Evolutionary conservation across 2,888 invertebrate genomes (phyloP).

Genomic region (Platycheirus rosarum): DNA sequence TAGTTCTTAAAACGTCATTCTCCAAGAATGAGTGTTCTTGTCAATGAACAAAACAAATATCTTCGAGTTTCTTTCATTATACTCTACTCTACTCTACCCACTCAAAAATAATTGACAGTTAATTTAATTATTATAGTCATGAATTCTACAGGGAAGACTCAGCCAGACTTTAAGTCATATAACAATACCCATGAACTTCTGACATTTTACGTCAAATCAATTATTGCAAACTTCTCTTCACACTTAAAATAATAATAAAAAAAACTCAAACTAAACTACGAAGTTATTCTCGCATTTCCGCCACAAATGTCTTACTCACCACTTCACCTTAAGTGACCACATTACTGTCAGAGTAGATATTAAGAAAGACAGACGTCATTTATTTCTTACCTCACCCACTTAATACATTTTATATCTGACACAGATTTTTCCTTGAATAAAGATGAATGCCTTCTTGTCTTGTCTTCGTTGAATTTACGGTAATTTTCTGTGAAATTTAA

Average conservation of each 20-base stretch:
- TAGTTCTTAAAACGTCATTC: too few relatives aligned
- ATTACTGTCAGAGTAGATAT: conserved; percentile 22
- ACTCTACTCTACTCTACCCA: neutral
- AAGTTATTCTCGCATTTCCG: conserved; percentile 26
- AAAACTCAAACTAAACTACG: conserved; percentile 4
- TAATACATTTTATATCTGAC: conserved; percentile 27
- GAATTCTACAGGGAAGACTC: neutral
- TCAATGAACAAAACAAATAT: neutral
- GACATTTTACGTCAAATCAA: conserved; percentile 39
- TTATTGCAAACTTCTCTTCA: conserved; percentile 25
- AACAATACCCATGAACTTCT: conserved; percentile 21
- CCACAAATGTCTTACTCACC: conserved; percentile 42
- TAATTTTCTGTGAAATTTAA: conserved; percentile 25
- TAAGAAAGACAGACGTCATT: conserved; percentile 52
- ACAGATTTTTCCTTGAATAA: conserved; percentile 50
- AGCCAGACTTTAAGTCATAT: conserved; percentile 18
- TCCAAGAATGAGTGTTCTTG: neutral
- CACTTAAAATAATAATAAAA: neutral
- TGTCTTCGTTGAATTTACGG: conserved; percentile 34
- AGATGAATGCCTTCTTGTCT: conserved; percentile 30
- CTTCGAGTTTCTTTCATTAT: neutral
- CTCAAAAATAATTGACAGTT: conserved; percentile 18
- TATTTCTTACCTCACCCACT: conserved; percentile 32
- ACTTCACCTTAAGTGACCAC: conserved; percentile 26
- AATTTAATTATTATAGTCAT: conserved; percentile 17